These are phyloP conservation scores for Goniozus legneri DNA, from an alignment of 1,140 invertebrate genomes.

Conservation along the genomic window DNA sequence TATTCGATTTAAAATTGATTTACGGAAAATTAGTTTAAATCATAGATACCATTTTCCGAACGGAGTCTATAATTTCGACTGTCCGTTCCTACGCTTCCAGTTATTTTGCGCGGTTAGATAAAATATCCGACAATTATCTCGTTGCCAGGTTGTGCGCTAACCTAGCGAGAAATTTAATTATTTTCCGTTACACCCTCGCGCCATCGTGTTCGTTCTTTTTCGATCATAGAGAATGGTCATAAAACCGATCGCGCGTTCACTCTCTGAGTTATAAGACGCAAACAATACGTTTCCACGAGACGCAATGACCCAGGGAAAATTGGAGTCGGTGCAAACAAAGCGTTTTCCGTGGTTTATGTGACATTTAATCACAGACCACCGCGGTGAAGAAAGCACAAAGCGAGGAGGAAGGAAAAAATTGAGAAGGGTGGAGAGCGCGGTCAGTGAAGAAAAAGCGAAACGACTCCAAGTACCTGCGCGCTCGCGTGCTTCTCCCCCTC, in stretches of 20 bases:
- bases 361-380: slow-evolving; percentile 33
- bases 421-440: slow-evolving; percentile 1
- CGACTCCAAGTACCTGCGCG: slow-evolving; percentile 21
- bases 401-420: slow-evolving; percentile 3
- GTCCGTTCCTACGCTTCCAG: no score
- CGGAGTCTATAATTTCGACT: no score
- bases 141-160: no score
- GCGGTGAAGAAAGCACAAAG: slow-evolving; percentile 3
- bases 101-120: no score
- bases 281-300: slow-evolving; percentile 31
- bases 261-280: slow-evolving; percentile 29
- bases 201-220: not conserved
- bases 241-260: no score
- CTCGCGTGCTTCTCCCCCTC: no score
- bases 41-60: no score
- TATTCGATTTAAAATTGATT: no score
- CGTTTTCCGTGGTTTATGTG: slow-evolving; percentile 41
- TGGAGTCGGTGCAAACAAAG: slow-evolving; percentile 27
- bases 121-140: no score
- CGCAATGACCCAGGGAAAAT: slow-evolving; percentile 20
- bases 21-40: no score
- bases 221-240: slow-evolving; percentile 3
- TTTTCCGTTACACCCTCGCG: no score
- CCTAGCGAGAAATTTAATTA: no score
- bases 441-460: not conserved